A percentile compares a stretch with the other conserved stretches of the same genome.
Evolutionary conservation across 2,797 vertebrate species (phyloP).

Genomic region (Fistularia tabacaria): DNA sequence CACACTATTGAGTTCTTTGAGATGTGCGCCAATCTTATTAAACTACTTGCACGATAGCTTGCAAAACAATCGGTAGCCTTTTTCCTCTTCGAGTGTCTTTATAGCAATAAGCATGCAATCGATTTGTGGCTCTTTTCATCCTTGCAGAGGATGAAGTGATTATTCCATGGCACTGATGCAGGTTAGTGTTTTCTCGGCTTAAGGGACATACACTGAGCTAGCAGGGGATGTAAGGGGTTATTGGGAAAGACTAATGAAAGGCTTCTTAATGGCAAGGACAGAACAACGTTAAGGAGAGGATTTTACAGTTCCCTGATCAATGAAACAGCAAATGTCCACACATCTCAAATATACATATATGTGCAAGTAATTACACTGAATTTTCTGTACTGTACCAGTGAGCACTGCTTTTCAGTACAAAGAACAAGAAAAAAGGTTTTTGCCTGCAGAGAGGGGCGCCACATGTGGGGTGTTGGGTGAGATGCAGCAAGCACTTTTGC

Average conservation of each 20-base stretch:
- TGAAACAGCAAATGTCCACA: constrained; percentile 52
- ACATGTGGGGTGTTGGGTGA: constrained; percentile 23
- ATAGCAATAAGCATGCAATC: constrained; percentile 97
- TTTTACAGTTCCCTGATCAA: constrained; percentile 57
- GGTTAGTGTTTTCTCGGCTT: constrained; percentile 51
- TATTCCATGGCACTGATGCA: constrained; percentile 78
- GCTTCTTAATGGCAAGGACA: constrained; percentile 64
- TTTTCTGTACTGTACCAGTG: constrained; percentile 72
- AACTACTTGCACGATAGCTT: constrained; percentile 96
- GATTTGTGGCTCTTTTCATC: constrained; percentile 86
- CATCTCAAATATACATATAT: constrained; percentile 44
- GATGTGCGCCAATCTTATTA: constrained; percentile 99
- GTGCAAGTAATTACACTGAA: constrained; percentile 74
- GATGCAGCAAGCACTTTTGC: constrained; percentile 77
- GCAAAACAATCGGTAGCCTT: constrained; percentile 72
- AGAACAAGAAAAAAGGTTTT: constrained; percentile 49
- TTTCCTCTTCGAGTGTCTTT: constrained; percentile 86
- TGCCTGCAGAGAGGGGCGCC: constrained; percentile 52
- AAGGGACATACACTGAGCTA: constrained; percentile 48
- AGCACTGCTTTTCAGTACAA: constrained; percentile 59
- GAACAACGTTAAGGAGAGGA: constrained; percentile 54
- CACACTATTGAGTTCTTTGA: constrained; percentile 99
- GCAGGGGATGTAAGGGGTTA: constrained; percentile 45
- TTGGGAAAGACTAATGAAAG: constrained; percentile 47
- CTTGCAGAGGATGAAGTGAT: constrained; percentile 78